Evolutionary conservation across 2,113 vertebrate species (phyloP), one percentile per base, ranked within the genome.

Genomic region (Hippocampus comes): DNA sequence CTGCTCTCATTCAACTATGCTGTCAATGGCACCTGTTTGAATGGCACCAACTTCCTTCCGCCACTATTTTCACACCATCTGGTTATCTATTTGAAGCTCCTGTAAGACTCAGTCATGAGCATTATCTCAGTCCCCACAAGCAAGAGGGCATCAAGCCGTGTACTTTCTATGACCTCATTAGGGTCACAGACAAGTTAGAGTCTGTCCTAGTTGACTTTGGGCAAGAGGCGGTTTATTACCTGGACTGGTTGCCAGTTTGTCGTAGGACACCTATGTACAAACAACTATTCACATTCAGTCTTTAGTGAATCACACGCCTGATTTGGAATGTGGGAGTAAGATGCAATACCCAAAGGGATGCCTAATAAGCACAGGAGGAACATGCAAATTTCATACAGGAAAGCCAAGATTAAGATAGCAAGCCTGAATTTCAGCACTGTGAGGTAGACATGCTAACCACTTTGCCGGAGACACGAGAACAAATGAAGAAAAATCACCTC

Each of bases 21-120:
- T 80, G 79, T 83, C 77, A 82, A 5, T 71, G 9, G 12, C 78
- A 79, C 78, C 74, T 74, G 68, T 64, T n/a, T 64, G 48, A 25
- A 10, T 18, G 64, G 8, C 42, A 18, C 21, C n/a, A 41, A 59
- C 34, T 34, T 64, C 60, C 12, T 69, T 42, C 46, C 65, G 3
- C 34, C 69, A 7, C 27, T 30, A 34, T 46, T 59, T 73, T 49
- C 42, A 43, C 34, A 25, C n/a, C 14, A 27, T 18, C 63, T 64
- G 57, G 63, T 34, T 51, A 25, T 11, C 30, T 20, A 5, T 2
- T 55, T 18, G 1, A 2, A 1, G 6, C 11, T 46, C 30, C 4
- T 18, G 6, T 41, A 53, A 11, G 14, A 57, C 69, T 25, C 25
- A 7, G 11, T 57, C 34, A 63, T n/a, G 56, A 57, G 17, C 17